These are phyloP conservation scores for crab-eating macaque (Macaca fascicularis) DNA, from an alignment of 2,113 vertebrate species.

Conservation along the genomic window T2T-MFA8v1.1 NC_088384.1:15866501-15867000, in stretches of 20 bases:
- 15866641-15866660: not conserved
- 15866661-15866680: not conserved
- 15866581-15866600: not conserved
- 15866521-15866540: not conserved
- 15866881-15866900: not conserved
- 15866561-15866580: not conserved
- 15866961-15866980: not conserved
- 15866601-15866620: not conserved
- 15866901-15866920: constrained; percentile 36
- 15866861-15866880: not conserved
- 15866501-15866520: not conserved
- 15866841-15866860: not conserved
- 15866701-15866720: not conserved
- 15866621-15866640: not conserved
- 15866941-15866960: not conserved
- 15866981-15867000: not conserved
- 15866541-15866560: not conserved
- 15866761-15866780: not conserved
- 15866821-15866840: not conserved
- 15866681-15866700: not conserved
- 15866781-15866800: not conserved
- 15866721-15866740: not conserved
- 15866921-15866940: not conserved
- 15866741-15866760: not conserved
- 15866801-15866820: not conserved